phyloP scores from a whole-genome alignment of 2,113 vertebrate genomes.

The Columba livia region DNA sequence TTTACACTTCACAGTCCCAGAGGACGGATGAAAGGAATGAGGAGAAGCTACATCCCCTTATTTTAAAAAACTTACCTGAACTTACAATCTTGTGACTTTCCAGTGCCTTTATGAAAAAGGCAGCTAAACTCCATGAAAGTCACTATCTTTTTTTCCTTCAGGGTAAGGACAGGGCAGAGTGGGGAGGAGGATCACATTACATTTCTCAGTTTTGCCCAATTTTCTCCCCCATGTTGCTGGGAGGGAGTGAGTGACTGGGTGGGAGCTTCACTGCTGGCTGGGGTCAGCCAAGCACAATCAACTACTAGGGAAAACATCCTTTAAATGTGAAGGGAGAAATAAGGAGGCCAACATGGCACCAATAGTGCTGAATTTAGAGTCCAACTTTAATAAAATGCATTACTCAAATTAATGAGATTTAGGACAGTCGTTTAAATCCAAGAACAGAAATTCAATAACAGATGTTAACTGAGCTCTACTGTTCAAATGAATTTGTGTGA shows the following conservation, averaged over 20 bases:
- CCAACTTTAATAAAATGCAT: constrained; percentile 25
- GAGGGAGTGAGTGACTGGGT: accelerated
- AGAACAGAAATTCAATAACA: constrained; percentile 19
- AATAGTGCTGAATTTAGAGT: not conserved
- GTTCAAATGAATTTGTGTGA: not conserved
- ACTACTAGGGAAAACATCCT: not conserved
- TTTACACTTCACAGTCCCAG: not conserved
- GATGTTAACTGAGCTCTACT: not conserved
- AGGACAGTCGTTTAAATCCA: constrained; percentile 38
- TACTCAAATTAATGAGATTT: constrained; percentile 47
- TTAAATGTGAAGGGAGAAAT: not conserved
- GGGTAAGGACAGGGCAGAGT: too few relatives aligned
- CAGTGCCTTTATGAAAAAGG: not conserved
- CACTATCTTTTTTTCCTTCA: not conserved
- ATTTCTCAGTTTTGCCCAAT: not conserved
- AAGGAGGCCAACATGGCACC: not conserved
- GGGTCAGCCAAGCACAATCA: not conserved
- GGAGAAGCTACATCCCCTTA: not conserved
- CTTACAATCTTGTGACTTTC: not conserved
- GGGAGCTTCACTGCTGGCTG: not conserved
- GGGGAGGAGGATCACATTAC: too few relatives aligned
- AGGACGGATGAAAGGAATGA: not conserved
- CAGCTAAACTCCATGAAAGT: not conserved
- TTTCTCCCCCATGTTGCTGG: not conserved
- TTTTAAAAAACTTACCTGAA: not conserved